Base-by-base conservation (phyloP, 2,113 vertebrate species). In the Eulacestoma nigropectus region DNA sequence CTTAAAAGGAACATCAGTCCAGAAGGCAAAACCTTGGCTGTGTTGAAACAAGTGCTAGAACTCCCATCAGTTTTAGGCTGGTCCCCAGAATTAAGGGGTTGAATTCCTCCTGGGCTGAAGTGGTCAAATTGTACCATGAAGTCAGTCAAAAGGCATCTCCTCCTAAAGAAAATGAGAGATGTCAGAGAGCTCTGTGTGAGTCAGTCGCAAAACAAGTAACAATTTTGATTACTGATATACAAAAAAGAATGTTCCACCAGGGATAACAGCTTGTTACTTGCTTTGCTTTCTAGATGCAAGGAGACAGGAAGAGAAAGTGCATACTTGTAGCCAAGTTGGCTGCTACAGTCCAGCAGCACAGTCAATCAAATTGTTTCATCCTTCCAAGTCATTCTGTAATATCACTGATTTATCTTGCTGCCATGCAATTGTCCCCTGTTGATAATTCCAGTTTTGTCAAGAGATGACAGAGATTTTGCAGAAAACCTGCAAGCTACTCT, bases 371-470 rank as follows among this genome's bases (percentile, higher is more conserved):
- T 30, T 9, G 64, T 75, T 93, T 84, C 89, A 75, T 89, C 81
- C n/a, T 92, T 84, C 68, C 69, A 53, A 74, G 79, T 41, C 42
- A 42, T 93, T 80, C 59, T 93, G 67, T 90, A 84, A 73, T 68
- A 78, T 60, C 87, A 56, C 53, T 79, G 91, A 82, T 95, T 84
- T 92, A 46, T 95, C 76, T 94, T 7, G 1, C 69, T 78, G 76
- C 89, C 4, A 3, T 95, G 73, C 73, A 79, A 9, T 92, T 95
- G 52, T 92, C 73, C 89, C 93, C 87, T 75, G 89, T 81, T 87
- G 93, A 69, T 95, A 94, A 92, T 89, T 91, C 65, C 73, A 87
- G 84, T 87, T 94, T 87, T 91, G 81, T 87, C 81, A 87, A 80
- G 68, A 63, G 80, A 84, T 74, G 47, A 84, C 79, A 94, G 85